These are phyloP conservation scores for Subanguina moxae DNA, from an alignment of 1,140 invertebrate genomes.

Conservation along the genomic window DNA sequence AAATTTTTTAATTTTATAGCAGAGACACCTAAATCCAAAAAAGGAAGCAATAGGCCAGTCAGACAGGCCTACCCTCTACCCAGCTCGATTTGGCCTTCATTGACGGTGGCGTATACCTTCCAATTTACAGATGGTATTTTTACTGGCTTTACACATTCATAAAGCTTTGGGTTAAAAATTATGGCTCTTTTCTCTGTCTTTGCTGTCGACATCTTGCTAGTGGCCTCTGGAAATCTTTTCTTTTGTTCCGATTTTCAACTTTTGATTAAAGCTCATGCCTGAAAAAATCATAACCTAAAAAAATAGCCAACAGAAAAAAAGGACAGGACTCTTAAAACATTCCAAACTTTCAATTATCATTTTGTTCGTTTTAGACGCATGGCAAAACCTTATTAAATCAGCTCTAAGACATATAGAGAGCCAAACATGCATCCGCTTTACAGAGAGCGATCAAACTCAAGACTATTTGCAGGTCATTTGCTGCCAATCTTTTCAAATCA, in stretches of 20 bases:
- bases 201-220: background rate
- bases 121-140: conserved; percentile 28
- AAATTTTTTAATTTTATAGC: too few species aligned
- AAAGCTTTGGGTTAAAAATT: too few species aligned
- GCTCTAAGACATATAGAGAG: conserved; percentile 48
- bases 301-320: too few species aligned
- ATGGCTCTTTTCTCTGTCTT: too few species aligned
- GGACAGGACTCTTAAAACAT: too few species aligned
- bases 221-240: too few species aligned
- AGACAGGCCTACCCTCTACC: conserved; percentile 50
- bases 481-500: too few species aligned
- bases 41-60: conserved; percentile 20
- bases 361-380: conserved; percentile 40
- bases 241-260: too few species aligned
- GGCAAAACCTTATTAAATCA: conserved; percentile 45
- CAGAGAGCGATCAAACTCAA: conserved; percentile 39
- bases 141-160: background rate
- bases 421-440: conserved; percentile 50
- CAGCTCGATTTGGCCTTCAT: conserved; percentile 41
- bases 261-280: too few species aligned
- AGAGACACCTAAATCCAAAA: background rate
- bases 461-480: conserved; percentile 32
- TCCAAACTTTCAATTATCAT: background rate
- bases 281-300: too few species aligned
- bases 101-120: conserved; percentile 45